These are phyloP conservation scores for Glaucidium brasilianum DNA, from an alignment of 2,113 vertebrate species.

Conservation along the genomic window DNA sequence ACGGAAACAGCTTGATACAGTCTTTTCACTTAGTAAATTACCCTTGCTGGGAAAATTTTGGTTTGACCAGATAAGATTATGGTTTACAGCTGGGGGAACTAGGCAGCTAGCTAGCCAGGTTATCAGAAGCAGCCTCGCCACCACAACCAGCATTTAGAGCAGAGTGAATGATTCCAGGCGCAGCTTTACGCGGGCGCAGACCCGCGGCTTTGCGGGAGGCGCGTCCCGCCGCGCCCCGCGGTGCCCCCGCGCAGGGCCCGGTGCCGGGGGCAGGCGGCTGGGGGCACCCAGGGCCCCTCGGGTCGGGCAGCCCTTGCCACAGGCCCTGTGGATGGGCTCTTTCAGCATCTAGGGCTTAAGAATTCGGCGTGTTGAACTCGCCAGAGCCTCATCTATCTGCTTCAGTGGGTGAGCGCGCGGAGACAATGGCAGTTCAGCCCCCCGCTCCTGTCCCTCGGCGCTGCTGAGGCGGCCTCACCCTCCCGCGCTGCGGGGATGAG, in stretches of 20 bases:
- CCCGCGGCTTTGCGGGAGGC: not conserved
- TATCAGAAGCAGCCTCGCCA: not conserved
- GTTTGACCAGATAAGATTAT: not conserved
- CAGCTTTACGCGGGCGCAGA: not conserved
- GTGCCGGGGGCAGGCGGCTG: accelerated
- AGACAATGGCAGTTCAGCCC: not conserved
- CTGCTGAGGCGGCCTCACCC: not conserved
- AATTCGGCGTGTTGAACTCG: accelerated
- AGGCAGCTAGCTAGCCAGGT: not conserved
- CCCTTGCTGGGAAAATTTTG: not conserved
- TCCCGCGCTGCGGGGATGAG: not conserved
- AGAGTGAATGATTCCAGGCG: accelerated
- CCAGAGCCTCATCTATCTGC: accelerated
- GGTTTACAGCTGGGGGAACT: not conserved
- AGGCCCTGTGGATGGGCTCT: accelerated
- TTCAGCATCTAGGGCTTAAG: accelerated
- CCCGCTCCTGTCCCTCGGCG: accelerated
- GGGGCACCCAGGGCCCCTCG: not conserved
- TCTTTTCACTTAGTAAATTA: not conserved
- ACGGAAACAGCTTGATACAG: accelerated
- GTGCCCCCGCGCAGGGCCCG: not conserved
- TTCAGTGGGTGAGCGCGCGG: accelerated
- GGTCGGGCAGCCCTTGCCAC: accelerated
- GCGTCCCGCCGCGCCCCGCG: no score
- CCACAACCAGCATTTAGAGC: not conserved